A percentile compares a stretch with the other conserved stretches of the same genome.
Evolutionary conservation across 1,140 invertebrate genomes (phyloP).

Genomic region (Choristoneura fumiferana): DNA sequence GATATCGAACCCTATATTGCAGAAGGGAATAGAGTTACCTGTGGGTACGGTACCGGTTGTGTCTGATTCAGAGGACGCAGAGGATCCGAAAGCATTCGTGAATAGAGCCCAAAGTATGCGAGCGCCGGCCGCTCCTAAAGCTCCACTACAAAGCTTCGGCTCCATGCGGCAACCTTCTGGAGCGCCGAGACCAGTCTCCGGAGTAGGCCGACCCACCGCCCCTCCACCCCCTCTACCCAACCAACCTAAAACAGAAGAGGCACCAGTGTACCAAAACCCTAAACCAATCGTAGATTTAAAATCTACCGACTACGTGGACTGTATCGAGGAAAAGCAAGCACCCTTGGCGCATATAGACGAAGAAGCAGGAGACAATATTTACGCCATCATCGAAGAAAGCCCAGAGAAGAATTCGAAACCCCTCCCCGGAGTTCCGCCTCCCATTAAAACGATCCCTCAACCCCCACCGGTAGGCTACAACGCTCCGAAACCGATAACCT

Average conservation of each 20-base stretch:
- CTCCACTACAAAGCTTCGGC: constrained; percentile 86
- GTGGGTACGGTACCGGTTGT: constrained; percentile 79
- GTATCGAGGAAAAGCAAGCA: constrained; percentile 82
- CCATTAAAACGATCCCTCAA: constrained; percentile 53
- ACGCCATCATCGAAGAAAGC: constrained; percentile 90
- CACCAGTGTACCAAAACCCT: constrained; percentile 77
- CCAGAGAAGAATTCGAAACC: constrained; percentile 62
- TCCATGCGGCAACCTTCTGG: constrained; percentile 85
- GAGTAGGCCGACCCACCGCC: constrained; percentile 81
- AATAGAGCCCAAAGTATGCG: constrained; percentile 89
- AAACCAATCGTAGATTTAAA: constrained; percentile 53
- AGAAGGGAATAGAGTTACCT: constrained; percentile 82
- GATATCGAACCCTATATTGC: constrained; percentile 89
- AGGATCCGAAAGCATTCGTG: constrained; percentile 78
- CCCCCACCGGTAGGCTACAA: constrained; percentile 74
- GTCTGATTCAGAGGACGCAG: constrained; percentile 70
- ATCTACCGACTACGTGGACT: constrained; percentile 85
- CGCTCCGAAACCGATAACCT: constrained; percentile 75
- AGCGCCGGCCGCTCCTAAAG: constrained; percentile 72
- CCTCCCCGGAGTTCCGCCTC: constrained; percentile 35
- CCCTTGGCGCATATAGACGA: constrained; percentile 82
- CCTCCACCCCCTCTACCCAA: constrained; percentile 81
- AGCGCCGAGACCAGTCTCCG: constrained; percentile 84
- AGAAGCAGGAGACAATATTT: constrained; percentile 88
- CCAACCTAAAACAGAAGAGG: constrained; percentile 51